Base-by-base conservation (phyloP, 2,113 vertebrate genomes). In the Archocentrus centrarchus region DNA sequence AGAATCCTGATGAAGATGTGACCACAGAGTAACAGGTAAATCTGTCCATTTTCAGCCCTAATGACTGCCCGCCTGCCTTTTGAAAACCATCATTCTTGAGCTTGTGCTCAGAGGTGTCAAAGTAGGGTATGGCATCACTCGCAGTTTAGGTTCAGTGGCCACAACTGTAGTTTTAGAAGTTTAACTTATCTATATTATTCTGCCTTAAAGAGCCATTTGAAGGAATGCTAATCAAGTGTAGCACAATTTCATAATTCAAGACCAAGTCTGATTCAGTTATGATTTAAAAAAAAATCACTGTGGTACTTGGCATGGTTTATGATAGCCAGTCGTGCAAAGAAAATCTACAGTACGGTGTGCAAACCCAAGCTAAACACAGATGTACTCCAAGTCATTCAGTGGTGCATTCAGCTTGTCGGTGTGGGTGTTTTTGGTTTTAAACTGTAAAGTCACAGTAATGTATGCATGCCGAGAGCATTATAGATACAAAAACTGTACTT, bases 361-460 rank as follows among this genome's bases (percentile, higher is more conserved):
- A 85, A 7, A 66, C 59, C 32, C 61, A 64, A 50, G 79, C 20
- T 47, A 47, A 84, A 84, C n/a, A 37, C 59, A 58, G 53, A 63
- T 75, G 20, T 68, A 59, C 30, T 82, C 2, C 11, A 15, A 61
- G 35, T 50, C 22, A 70, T 55, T 79, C 32, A 39, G 41, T 18
- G 44, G 47, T 85, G 55, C 39, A 17, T 86, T 78, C 18, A 59
- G 80, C 39, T 83, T 90, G 82, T 77, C 60, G 41, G 80, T 92
- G 86, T 88, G 81, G 32, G 37, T 85, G 87, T 77, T 85, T 70
- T 77, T 58, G 77, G 64, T 84, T 88, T 91, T 70, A 77, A 75
- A 79, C 55, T 86, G 80, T 90, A 76, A 85, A n/a, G 80, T 78
- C 70, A 79, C 77, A 80, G 53, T 83, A 5, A 76, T 79, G 87